Percentiles rank a stretch among this genome's conserved stretches.
Conservation (phyloP, 1,140 invertebrate species). For the Lasioglossum albipes region DNA sequence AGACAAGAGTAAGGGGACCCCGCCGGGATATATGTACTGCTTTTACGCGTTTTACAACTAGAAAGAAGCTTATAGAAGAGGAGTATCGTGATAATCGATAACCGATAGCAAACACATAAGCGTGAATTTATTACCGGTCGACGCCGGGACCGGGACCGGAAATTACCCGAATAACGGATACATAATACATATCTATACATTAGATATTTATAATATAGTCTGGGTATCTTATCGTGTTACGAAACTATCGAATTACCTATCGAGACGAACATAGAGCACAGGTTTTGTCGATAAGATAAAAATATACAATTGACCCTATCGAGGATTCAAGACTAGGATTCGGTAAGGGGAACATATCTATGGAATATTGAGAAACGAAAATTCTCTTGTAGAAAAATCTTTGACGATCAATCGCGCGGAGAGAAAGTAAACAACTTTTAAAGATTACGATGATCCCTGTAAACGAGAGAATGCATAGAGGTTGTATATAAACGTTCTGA, state of each 20-base stretch:
- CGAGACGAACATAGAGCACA: conserved; percentile 1
- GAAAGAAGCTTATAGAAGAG: too few relatives aligned
- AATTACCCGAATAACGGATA: background rate
- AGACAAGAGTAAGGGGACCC: too few relatives aligned
- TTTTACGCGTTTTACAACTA: too few relatives aligned
- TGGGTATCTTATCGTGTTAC: conserved; percentile 3
- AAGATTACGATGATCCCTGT: background rate
- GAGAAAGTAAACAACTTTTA: background rate
- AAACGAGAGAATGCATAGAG: too few relatives aligned
- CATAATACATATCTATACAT: background rate
- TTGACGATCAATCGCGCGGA: too few relatives aligned
- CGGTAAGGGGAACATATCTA: background rate
- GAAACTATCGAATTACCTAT: conserved; percentile 8
- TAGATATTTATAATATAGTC: background rate
- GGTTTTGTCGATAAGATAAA: conserved; percentile 52
- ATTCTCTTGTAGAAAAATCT: too few relatives aligned
- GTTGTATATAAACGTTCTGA: too few relatives aligned
- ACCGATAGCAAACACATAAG: background rate
- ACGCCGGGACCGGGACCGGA: too few relatives aligned
- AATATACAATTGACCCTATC: background rate
- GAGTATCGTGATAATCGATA: too few relatives aligned
- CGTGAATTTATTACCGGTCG: background rate
- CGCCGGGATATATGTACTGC: too few relatives aligned
- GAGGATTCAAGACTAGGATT: background rate
- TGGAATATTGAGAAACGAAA: too few relatives aligned